Percentiles rank a stretch among this genome's conserved stretches.
These are phyloP conservation scores for Mustela nigripes DNA, from an alignment of 2,113 vertebrate genomes.

Conservation along the genomic window DNA sequence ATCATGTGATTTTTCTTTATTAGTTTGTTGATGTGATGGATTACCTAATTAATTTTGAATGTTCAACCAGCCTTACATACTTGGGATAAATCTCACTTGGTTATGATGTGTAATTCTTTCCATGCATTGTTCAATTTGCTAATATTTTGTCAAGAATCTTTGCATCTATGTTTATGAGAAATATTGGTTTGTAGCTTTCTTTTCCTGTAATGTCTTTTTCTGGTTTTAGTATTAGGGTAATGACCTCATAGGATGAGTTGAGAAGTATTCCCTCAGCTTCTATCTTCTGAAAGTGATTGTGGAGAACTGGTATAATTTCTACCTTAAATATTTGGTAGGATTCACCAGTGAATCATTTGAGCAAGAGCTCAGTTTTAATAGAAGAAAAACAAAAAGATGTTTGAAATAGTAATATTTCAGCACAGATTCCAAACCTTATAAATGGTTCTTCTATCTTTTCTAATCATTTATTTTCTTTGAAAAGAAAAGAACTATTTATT, in stretches of 20 bases:
- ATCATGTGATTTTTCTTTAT: not conserved
- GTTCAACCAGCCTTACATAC: not conserved
- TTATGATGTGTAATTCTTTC: not conserved
- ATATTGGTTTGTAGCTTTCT: not conserved
- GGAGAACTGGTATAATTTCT: not conserved
- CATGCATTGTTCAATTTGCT: not conserved
- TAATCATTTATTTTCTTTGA: not conserved
- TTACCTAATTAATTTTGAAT: not conserved
- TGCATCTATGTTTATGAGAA: not conserved
- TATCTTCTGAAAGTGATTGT: not conserved
- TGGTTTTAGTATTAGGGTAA: constrained; percentile 19
- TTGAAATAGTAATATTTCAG: not conserved
- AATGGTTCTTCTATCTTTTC: not conserved
- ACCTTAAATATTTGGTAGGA: not conserved
- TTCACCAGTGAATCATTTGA: not conserved
- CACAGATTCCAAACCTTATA: not conserved
- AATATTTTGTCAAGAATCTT: constrained; percentile 11
- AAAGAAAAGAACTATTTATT: not conserved
- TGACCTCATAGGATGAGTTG: not conserved
- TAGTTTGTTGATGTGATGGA: not conserved
- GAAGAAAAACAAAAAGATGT: not conserved
- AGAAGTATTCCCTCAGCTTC: constrained; percentile 17
- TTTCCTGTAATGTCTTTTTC: not conserved
- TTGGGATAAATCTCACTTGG: not conserved
- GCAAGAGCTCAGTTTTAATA: not conserved